Evolutionary conservation across 1,140 invertebrate species (phyloP).

Genomic region (Glomeris maerens): DNA sequence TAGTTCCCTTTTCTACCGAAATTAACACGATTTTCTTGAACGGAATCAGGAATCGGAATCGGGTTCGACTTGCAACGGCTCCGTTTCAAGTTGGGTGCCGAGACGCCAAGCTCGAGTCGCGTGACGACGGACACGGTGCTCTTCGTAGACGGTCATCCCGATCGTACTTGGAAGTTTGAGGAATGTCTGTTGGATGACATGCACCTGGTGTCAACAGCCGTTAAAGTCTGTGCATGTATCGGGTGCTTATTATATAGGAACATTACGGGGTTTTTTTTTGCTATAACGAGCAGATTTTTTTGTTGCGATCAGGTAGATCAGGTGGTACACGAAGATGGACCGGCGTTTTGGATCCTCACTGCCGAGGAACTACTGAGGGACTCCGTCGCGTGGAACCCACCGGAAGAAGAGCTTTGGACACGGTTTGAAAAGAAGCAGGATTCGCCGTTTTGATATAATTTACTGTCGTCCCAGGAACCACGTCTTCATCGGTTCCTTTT

Average conservation of each 20-base stretch:
- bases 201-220: no score
- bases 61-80: conserved; percentile 57
- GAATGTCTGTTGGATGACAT: conserved; percentile 63
- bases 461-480: conserved; percentile 54
- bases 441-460: neutral
- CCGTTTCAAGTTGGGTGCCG: conserved; percentile 50
- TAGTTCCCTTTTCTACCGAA: no score
- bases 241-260: no score
- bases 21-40: no score
- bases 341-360: neutral
- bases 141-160: conserved; percentile 42
- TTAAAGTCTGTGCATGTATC: no score
- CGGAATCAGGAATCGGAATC: no score
- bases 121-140: conserved; percentile 51
- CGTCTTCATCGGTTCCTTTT: conserved; percentile 85
- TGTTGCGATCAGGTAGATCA: no score
- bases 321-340: no score
- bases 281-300: no score
- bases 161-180: conserved; percentile 64
- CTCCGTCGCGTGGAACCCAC: neutral
- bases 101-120: conserved; percentile 29
- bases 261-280: no score
- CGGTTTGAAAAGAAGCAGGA: no score
- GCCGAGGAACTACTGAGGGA: neutral
- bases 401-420: no score